Evolutionary conservation across 1,140 invertebrate genomes (phyloP).

Genomic region (Penaeus indicus): DNA sequence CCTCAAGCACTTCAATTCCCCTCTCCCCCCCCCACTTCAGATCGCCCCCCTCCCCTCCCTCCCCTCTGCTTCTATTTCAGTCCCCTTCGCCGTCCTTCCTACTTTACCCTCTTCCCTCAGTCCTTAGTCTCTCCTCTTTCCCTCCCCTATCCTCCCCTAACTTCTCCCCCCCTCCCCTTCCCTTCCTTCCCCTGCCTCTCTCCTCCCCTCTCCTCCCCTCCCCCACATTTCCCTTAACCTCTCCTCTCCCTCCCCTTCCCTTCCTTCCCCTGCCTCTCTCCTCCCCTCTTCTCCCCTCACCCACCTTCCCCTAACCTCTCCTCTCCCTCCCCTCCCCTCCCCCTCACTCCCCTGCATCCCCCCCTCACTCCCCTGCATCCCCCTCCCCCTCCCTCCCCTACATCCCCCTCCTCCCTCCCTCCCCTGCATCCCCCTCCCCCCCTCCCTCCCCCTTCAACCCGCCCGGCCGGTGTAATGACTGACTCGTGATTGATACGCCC

Average conservation of each 20-base stretch:
- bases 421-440: too few relatives aligned
- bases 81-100: too few relatives aligned
- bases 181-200: neutral
- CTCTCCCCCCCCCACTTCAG: neutral
- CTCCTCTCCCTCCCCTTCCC: neutral
- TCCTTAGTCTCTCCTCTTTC: neutral
- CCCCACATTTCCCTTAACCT: too few relatives aligned
- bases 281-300: neutral
- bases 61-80: neutral
- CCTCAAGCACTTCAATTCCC: too few relatives aligned
- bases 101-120: too few relatives aligned
- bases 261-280: neutral
- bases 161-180: neutral
- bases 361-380: too few relatives aligned
- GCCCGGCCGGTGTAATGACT: too few relatives aligned
- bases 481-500: too few relatives aligned
- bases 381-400: too few relatives aligned
- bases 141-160: neutral
- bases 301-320: neutral
- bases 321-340: neutral
- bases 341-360: neutral
- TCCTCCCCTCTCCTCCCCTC: neutral
- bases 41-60: neutral
- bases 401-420: too few relatives aligned
- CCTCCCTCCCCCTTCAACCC: too few relatives aligned